Evolutionary conservation across 2,888 invertebrate species (phyloP).

Genomic region (Aleiodes alternator): DNA sequence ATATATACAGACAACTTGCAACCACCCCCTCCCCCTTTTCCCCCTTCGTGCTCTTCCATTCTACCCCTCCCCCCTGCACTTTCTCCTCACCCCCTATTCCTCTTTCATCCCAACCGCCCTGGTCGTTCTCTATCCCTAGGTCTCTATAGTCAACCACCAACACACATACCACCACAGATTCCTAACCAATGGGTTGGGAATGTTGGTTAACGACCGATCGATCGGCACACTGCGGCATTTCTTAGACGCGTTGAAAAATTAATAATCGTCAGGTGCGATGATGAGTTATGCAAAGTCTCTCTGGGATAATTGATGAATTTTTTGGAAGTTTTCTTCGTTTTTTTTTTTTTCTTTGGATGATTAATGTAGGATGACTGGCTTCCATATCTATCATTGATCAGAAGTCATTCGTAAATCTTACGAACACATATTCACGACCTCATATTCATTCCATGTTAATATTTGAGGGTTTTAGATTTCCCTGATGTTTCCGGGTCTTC

Average conservation of each 20-base stretch:
- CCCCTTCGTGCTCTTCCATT: too few species aligned
- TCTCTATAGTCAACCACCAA: conserved; percentile 41
- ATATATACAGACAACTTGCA: conserved; percentile 42
- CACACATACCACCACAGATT: conserved; percentile 46
- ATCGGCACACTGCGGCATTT: conserved; percentile 55
- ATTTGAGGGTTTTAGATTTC: too few species aligned
- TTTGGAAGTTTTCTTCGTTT: background rate
- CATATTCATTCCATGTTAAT: too few species aligned
- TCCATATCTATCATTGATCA: background rate
- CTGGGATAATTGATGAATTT: background rate
- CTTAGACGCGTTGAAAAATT: conserved; percentile 53
- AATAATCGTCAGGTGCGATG: conserved; percentile 41
- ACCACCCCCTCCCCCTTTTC: conserved; percentile 37
- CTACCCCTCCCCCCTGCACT: conserved; percentile 8
- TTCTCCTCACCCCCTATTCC: conserved; percentile 12
- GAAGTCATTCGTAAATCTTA: too few species aligned
- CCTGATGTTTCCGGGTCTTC: too few species aligned
- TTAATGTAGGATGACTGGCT: too few species aligned
- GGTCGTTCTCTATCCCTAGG: conserved; percentile 42
- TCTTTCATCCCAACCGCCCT: conserved; percentile 47
- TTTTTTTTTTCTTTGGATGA: too few species aligned
- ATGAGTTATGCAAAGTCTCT: conserved; percentile 26
- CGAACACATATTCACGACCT: too few species aligned
- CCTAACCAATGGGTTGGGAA: conserved; percentile 47
- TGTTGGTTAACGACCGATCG: conserved; percentile 65